Percentiles rank a stretch among this genome's conserved stretches.
phyloP scores from a whole-genome alignment of 2,888 invertebrate species.

The Agrotis puta region DNA sequence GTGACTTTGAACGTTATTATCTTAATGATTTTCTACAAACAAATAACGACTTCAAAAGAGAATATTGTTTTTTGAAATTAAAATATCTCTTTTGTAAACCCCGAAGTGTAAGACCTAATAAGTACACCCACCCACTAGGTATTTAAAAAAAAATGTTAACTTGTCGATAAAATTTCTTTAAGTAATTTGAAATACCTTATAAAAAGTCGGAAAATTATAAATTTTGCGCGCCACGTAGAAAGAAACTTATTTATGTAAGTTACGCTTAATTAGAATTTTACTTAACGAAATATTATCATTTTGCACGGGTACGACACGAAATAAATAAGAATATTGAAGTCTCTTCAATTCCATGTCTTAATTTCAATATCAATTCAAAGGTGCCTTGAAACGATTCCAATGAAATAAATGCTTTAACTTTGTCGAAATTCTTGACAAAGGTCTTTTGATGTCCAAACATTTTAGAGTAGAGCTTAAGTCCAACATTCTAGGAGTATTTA shows the following conservation, averaged over 20 bases:
- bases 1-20: conserved; percentile 18
- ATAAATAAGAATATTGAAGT: not conserved
- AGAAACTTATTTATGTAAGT: too few species aligned
- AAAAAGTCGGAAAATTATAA: too few species aligned
- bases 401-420: not conserved
- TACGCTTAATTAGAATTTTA: too few species aligned
- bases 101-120: not conserved
- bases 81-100: not conserved
- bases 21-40: conserved; percentile 26
- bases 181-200: not conserved
- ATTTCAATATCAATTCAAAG: not conserved
- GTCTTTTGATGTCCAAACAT: not conserved
- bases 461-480: not conserved
- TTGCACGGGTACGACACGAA: not conserved
- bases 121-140: too few species aligned
- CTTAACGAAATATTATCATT: not conserved
- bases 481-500: not conserved
- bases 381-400: not conserved
- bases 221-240: too few species aligned
- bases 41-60: too few species aligned
- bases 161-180: not conserved
- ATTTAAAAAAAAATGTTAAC: not conserved
- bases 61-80: too few species aligned
- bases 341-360: not conserved
- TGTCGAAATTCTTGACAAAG: not conserved